These are phyloP conservation scores for Aproaerema taeniolella DNA, from an alignment of 2,888 invertebrate genomes.

Conservation along the genomic window DNA sequence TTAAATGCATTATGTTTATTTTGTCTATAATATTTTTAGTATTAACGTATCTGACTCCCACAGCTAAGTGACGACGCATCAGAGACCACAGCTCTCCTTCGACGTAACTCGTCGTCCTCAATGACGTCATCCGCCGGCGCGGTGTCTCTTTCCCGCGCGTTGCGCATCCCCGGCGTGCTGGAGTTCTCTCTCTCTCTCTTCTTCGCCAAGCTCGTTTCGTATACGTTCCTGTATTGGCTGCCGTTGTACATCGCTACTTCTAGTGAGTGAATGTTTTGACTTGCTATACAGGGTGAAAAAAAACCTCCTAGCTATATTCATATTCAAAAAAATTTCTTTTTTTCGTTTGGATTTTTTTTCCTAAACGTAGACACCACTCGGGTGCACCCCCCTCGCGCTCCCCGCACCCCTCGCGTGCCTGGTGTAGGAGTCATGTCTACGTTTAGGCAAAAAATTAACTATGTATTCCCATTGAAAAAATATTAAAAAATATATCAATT, in stretches of 20 bases:
- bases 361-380: too few species aligned
- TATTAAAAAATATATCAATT: too few species aligned
- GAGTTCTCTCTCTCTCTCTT: constrained; percentile 96
- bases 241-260: constrained; percentile 91
- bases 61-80: constrained; percentile 42
- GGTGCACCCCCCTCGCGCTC: too few species aligned
- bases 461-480: too few species aligned
- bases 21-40: too few species aligned
- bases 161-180: constrained; percentile 93
- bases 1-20: too few species aligned
- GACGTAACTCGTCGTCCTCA: constrained; percentile 78
- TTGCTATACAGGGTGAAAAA: background rate
- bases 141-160: constrained; percentile 86
- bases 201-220: constrained; percentile 97
- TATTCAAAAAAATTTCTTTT: too few species aligned
- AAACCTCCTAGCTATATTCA: background rate
- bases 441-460: too few species aligned
- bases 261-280: constrained; percentile 78
- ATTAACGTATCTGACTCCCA: too few species aligned
- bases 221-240: constrained; percentile 98
- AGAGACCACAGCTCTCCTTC: constrained; percentile 52
- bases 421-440: background rate
- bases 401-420: too few species aligned
- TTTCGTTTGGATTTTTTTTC: too few species aligned
- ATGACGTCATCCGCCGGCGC: constrained; percentile 78